A percentile compares a stretch with the other conserved stretches of the same genome.
Evolutionary conservation across 2,888 invertebrate species (phyloP).

Genomic region (Panopea generosa): DNA sequence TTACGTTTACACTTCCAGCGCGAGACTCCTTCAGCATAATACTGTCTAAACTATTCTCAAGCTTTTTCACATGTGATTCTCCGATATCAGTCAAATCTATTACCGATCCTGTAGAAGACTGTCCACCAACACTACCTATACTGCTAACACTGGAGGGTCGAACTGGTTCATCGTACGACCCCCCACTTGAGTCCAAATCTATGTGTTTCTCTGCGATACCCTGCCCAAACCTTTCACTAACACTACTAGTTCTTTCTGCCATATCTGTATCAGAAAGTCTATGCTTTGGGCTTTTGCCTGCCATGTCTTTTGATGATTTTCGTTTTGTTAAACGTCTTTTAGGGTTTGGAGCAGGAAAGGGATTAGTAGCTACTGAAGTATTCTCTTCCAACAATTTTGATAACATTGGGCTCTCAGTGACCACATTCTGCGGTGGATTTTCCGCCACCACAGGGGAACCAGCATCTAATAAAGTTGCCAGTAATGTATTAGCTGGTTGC

Average conservation of each 20-base stretch:
- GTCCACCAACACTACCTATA: conserved; percentile 63
- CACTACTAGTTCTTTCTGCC: conserved; percentile 43
- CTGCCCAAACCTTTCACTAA: conserved; percentile 52
- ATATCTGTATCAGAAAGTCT: conserved; percentile 68
- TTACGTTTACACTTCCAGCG: conserved; percentile 18
- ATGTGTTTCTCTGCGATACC: conserved; percentile 62
- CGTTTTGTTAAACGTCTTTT: conserved; percentile 72
- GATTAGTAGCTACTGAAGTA: conserved; percentile 64
- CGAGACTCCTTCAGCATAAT: conserved; percentile 69
- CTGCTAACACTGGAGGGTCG: conserved; percentile 63
- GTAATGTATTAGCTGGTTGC: conserved; percentile 77
- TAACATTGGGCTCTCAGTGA: conserved; percentile 79
- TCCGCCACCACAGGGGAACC: conserved; percentile 64
- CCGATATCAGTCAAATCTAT: conserved; percentile 79
- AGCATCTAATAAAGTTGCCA: conserved; percentile 82
- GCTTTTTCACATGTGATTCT: conserved; percentile 75
- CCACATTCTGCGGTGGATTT: conserved; percentile 14
- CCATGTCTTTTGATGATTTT: conserved; percentile 76
- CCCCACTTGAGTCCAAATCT: conserved; percentile 67
- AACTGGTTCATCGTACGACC: conserved; percentile 53
- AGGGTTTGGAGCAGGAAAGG: conserved; percentile 59
- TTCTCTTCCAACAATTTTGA: conserved; percentile 80
- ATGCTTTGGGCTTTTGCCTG: conserved; percentile 84
- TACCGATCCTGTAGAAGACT: conserved; percentile 65
- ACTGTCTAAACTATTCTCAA: conserved; percentile 75